Base-by-base conservation (phyloP, 1,140 invertebrate genomes). In the Rhynchophorus ferrugineus region DNA sequence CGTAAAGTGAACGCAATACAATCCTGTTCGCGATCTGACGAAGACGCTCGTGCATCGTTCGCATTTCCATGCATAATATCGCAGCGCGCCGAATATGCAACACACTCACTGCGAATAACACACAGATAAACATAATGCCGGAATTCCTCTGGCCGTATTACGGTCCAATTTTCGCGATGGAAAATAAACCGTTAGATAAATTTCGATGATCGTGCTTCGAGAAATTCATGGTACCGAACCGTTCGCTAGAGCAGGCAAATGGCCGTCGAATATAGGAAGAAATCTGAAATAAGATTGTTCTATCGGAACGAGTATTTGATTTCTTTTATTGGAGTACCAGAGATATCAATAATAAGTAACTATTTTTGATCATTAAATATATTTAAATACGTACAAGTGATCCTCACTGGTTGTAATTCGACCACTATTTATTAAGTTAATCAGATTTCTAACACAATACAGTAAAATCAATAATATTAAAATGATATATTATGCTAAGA, bases 61-160 rank as follows among this genome's bases (percentile, higher is more conserved):
- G 42, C 42, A 44, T 21, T 44, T 22, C 17, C 16, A 17, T 24
- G 42, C 8, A 17, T 22, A 29, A 21, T 20, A 13, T 44, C 17
- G 18, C 21, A 16, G n/a, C n/a, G n/a, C 24, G 11, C 29, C 29
- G 33, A 37, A 35, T 36, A 49, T 49, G 36, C 37, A 46, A 49
- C 35, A 39, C 46, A 39, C 20, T 18, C 36, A 24, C 46, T n/a
- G n/a, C 17, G 46, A 14, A 49, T 49, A 46, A 34, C 14, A n/a
- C n/a, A n/a, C n/a, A 13, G 44, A 46, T 46, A 49, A 46, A 22
- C 35, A 24, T 39, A 49, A 49, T 22, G 33, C 24, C 20, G 14
- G 24, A 29, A 29, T 29, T 29, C 24, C 24, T 29, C 11, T 29
- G 24, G 24, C 24, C 11, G 24, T 11, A 29, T 29, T 29, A 29